Percentiles rank a stretch among this genome's conserved stretches.
Conservation (phyloP, 2,888 invertebrate species). For the Homarus gammarus region DNA sequence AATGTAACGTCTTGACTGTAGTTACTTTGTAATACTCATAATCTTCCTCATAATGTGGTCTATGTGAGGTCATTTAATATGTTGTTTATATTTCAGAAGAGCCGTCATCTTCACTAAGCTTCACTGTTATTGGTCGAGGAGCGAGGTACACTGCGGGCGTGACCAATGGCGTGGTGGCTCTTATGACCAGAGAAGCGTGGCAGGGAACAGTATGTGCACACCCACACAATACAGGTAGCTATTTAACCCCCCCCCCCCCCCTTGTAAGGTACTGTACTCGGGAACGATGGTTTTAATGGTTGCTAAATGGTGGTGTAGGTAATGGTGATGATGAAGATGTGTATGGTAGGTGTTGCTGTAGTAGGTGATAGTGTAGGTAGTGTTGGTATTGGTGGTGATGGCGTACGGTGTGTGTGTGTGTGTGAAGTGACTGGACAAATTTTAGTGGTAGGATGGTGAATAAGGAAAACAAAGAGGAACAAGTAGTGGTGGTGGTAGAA, state of each 20-base stretch:
- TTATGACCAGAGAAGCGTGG: neutral
- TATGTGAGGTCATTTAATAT: too few species aligned
- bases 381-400: too few species aligned
- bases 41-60: too few species aligned
- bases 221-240: neutral
- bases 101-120: neutral
- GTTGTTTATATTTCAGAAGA: too few species aligned
- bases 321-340: neutral
- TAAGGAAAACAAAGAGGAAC: too few species aligned
- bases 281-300: slow-evolving; percentile 7
- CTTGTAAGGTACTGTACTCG: neutral
- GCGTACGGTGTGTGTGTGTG: too few species aligned
- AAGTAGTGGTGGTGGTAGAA: too few species aligned
- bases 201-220: neutral
- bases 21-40: too few species aligned
- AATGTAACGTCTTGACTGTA: too few species aligned
- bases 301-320: neutral
- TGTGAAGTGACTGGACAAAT: too few species aligned
- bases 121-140: neutral
- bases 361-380: neutral
- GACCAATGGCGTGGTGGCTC: neutral
- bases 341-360: neutral
- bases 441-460: too few species aligned
- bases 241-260: neutral
- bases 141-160: neutral